Evolutionary conservation across 2,797 vertebrate genomes (phyloP).

Genomic region (Nothura maculosa): DNA sequence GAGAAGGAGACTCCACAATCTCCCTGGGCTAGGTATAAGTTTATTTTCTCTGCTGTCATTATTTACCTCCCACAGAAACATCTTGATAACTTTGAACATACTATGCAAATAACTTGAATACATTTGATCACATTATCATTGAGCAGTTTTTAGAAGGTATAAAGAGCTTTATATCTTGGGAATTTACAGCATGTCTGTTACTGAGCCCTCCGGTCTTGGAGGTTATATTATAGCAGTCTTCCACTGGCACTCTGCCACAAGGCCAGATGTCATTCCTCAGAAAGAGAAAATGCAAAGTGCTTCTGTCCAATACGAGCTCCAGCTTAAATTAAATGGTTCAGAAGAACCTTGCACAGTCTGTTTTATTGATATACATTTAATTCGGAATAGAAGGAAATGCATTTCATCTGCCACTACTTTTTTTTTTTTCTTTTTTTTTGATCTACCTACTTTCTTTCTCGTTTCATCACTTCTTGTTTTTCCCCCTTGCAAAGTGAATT

Average conservation of each 20-base stretch:
- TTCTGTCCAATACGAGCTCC: background rate
- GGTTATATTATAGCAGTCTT: background rate
- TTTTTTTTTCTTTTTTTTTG: background rate
- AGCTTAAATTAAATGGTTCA: background rate
- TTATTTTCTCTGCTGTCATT: no score
- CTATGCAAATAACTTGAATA: no score
- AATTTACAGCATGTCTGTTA: background rate
- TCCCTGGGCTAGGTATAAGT: no score
- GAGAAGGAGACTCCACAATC: no score
- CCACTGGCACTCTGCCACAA: background rate
- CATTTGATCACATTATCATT: no score
- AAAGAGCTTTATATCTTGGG: rapidly evolving
- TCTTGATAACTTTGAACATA: no score
- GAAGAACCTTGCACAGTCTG: background rate
- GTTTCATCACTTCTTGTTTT: no score
- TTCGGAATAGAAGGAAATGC: background rate
- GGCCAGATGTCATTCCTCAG: background rate
- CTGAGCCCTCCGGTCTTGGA: background rate
- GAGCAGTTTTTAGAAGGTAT: no score
- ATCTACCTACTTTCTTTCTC: no score
- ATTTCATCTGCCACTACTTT: background rate
- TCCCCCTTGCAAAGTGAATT: background rate
- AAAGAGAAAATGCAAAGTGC: background rate
- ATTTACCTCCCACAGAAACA: no score
- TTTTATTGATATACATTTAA: background rate